These are phyloP conservation scores for Threskiornis aethiopicus DNA, from an alignment of 2,797 vertebrate genomes.

Conservation along the genomic window DNA sequence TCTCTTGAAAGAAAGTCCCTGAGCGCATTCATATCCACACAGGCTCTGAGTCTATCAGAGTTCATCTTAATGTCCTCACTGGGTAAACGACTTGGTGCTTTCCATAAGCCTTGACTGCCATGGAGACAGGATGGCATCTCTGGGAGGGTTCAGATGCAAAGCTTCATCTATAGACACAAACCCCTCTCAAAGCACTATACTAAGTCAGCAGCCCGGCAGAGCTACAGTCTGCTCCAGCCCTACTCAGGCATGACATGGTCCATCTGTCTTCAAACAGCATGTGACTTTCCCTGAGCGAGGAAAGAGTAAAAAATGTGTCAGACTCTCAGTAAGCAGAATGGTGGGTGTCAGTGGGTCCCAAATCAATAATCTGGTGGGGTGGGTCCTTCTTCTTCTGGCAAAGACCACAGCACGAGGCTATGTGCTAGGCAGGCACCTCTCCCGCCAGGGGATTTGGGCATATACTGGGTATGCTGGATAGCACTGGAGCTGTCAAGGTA, in stretches of 20 bases:
- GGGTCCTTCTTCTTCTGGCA: neutral
- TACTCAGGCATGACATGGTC: neutral
- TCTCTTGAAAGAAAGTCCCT: neutral
- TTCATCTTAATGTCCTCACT: neutral
- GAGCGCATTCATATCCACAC: fast-evolving
- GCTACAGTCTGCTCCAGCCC: neutral
- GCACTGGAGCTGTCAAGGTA: neutral
- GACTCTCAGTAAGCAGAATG: neutral
- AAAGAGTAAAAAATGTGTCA: neutral
- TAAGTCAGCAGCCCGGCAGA: neutral
- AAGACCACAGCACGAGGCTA: neutral
- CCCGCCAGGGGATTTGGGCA: neutral
- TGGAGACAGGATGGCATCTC: neutral
- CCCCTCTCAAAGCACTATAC: fast-evolving
- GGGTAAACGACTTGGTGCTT: neutral
- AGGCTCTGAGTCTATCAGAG: neutral
- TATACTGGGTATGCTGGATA: neutral
- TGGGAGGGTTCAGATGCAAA: neutral
- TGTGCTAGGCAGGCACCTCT: neutral
- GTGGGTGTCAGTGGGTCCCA: neutral
- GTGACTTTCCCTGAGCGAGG: neutral
- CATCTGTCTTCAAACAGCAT: neutral
- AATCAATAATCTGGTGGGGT: neutral
- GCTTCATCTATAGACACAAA: neutral
- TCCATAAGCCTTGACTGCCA: neutral